A percentile compares a stretch with the other conserved stretches of the same genome.
Conservation (phyloP, 1,140 invertebrate genomes). For the Chlorops oryzae region DNA sequence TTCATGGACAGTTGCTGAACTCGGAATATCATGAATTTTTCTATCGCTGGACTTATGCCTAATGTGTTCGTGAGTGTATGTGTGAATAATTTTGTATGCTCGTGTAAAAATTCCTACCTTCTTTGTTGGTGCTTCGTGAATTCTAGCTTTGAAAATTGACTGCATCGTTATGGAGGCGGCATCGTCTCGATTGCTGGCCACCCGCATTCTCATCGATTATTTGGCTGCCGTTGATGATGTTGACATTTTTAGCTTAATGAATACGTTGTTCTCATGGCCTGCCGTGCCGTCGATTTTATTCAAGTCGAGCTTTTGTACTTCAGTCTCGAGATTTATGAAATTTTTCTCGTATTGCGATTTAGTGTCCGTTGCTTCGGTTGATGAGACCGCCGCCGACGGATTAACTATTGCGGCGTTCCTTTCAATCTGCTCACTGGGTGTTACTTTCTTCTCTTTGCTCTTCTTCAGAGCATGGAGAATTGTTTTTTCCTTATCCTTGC, state of each 20-base stretch:
- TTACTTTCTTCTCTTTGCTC: conserved; percentile 40
- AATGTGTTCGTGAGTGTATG: no score
- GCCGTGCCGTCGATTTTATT: conserved; percentile 24
- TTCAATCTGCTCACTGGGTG: conserved; percentile 28
- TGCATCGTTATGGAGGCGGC: no score
- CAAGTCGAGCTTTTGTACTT: conserved; percentile 42
- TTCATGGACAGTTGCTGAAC: no score
- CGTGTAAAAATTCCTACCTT: no score
- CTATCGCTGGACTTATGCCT: no score
- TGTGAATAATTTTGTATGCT: no score
- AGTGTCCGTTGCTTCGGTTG: neutral
- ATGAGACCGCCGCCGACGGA: no score
- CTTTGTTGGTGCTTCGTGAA: no score
- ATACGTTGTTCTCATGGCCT: conserved; percentile 30
- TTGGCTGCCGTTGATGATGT: conserved; percentile 30
- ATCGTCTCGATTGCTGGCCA: no score
- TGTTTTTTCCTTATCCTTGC: conserved; percentile 41
- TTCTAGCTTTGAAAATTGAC: no score
- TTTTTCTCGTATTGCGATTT: conserved; percentile 32
- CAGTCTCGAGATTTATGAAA: conserved; percentile 43
- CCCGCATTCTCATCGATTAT: conserved; percentile 24
- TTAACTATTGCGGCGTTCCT: no score
- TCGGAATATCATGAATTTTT: no score
- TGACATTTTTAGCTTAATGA: conserved; percentile 40
- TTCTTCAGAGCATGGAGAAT: conserved; percentile 42